These are phyloP conservation scores for Aldrovandia affinis DNA, from an alignment of 2,797 vertebrate genomes.

Conservation along the genomic window DNA sequence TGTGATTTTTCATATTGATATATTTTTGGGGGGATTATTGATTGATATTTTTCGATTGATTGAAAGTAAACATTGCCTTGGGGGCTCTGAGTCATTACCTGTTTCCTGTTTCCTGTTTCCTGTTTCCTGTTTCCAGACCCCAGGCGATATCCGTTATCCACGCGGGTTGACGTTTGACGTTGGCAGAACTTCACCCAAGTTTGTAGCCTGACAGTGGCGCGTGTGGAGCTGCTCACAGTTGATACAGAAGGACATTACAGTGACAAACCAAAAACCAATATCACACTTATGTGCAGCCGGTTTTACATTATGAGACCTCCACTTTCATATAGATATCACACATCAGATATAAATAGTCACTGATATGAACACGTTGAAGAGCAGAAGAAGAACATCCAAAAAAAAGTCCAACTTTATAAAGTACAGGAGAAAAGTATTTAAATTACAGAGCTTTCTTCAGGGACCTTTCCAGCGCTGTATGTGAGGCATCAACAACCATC, in stretches of 20 bases:
- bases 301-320: neutral
- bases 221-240: too few relatives aligned
- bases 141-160: slow-evolving; percentile 10
- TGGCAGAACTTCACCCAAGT: neutral
- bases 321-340: neutral
- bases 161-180: neutral
- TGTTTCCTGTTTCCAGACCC: slow-evolving; percentile 3
- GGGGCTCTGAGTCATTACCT: slow-evolving; percentile 9
- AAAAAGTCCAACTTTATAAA: neutral
- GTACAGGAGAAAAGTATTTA: neutral
- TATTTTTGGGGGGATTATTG: too few relatives aligned
- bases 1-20: neutral
- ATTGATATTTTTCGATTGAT: neutral
- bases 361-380: neutral
- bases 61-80: slow-evolving; percentile 18
- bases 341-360: neutral
- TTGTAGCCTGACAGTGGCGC: neutral
- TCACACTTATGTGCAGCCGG: too few relatives aligned
- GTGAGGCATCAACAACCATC: neutral
- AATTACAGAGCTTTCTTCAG: slow-evolving; percentile 18
- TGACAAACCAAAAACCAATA: too few relatives aligned
- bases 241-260: too few relatives aligned
- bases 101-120: slow-evolving; percentile 5
- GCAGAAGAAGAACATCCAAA: neutral
- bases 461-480: neutral